Evolutionary conservation across 2,888 invertebrate species (phyloP).

Genomic region (Drosophila paranaensis): DNA sequence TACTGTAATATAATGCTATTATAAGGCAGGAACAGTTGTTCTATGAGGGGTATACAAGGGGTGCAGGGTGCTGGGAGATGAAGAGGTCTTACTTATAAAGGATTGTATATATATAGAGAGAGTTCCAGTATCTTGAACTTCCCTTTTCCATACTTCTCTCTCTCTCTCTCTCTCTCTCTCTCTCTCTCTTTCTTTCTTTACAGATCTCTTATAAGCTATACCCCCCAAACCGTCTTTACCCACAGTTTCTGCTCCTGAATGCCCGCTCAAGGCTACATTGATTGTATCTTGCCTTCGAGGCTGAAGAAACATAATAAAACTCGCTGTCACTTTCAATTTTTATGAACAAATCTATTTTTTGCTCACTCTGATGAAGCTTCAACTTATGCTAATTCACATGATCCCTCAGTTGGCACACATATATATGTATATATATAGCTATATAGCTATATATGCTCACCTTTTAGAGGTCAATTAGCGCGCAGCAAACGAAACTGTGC

Average conservation of each 20-base stretch:
- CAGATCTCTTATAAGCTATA: neutral
- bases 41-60: neutral
- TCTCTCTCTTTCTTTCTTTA: neutral
- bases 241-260: constrained; percentile 3
- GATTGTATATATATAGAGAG: too few relatives aligned
- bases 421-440: neutral
- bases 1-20: neutral
- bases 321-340: constrained; percentile 41
- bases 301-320: constrained; percentile 7
- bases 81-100: neutral
- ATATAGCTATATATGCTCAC: constrained; percentile 41
- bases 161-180: too few relatives aligned
- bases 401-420: constrained; percentile 12
- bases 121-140: too few relatives aligned
- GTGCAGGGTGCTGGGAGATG: neutral
- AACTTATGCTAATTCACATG: constrained; percentile 56
- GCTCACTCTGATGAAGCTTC: constrained; percentile 31
- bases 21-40: neutral
- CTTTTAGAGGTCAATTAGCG: constrained; percentile 74
- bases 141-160: neutral
- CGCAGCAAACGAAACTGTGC: constrained; percentile 29
- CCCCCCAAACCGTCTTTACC: neutral
- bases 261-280: constrained; percentile 35
- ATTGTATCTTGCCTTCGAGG: constrained; percentile 5
- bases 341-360: neutral